phyloP scores from a whole-genome alignment of 2,113 vertebrate genomes.

The Dipodomys stephensi region DNA sequence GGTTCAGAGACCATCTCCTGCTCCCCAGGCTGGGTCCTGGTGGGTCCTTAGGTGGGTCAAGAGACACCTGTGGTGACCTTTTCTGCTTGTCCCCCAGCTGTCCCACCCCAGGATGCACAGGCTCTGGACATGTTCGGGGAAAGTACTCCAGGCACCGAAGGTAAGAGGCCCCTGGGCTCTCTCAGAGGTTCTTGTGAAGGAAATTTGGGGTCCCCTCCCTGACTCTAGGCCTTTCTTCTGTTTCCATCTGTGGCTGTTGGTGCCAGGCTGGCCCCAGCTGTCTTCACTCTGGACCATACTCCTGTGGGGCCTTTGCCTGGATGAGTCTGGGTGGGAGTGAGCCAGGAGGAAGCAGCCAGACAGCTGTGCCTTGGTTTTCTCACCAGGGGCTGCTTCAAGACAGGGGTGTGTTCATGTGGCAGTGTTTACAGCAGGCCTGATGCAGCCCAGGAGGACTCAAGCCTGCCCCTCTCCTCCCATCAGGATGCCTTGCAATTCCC shows the following conservation, averaged over 20 bases:
- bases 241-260: neutral
- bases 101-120: slow-evolving; percentile 97
- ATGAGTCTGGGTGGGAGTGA: accelerated
- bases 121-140: slow-evolving; percentile 96
- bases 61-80: slow-evolving; percentile 37
- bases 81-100: slow-evolving; percentile 89
- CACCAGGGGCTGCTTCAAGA: neutral
- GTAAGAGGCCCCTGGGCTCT: slow-evolving; percentile 82
- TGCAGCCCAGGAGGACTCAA: too few species aligned
- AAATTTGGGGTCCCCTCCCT: neutral
- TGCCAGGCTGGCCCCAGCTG: neutral
- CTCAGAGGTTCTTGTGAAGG: neutral
- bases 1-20: slow-evolving; percentile 51
- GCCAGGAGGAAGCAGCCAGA: neutral
- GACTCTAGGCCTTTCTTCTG: neutral
- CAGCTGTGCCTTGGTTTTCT: neutral
- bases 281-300: too few species aligned
- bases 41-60: neutral
- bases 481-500: too few species aligned
- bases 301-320: neutral
- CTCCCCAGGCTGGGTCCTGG: neutral
- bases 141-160: slow-evolving; percentile 98
- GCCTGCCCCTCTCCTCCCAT: too few species aligned
- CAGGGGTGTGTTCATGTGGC: neutral
- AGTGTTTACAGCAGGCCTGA: neutral